Evolutionary conservation across 2,888 invertebrate species (phyloP), one percentile per base, ranked within the genome.

Genomic region (Caenorhabditis drosophilae): DNA sequence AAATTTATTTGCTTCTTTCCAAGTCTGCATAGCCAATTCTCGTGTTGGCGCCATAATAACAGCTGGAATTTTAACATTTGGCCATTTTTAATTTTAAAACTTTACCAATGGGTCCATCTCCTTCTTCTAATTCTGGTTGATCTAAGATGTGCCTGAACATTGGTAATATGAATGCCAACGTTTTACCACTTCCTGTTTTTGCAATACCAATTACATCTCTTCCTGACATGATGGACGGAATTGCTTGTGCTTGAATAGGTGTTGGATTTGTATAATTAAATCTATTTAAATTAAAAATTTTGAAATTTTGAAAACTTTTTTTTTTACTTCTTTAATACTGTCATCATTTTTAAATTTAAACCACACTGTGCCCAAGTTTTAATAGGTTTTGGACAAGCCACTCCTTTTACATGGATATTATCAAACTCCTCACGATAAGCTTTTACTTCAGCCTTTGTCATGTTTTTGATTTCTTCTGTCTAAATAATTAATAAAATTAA

Each of bases 151-250:
- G 98, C 35, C 91, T 85, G 85, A 98, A 93, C 95, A 98, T 94
- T 0, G 98, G 98, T 59, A 99, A 85, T 59, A 99, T 89, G 85
- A 99, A 98, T 0, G 97, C 98, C 49, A 98, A 86, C 0, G 98
- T 99, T 87, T 98, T 99, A 31, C 98, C 98, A 83, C 94, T 94
- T 42, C 97, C 97, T 0, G 98, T 98, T 86, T 98, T 98, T 1
- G 98, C 98, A 84, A 99, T 98, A 54, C 59, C 73, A 36, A 73
- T 73, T 4, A 73, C 66, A 38, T 73, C 73, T 1, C 73, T 41
- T 23, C 97, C 97, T 81, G 94, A 94, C 48, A 99, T 96, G 63
- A 98, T 92, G 23, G 85, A 84, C 18, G 88, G 88, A 81, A 98
- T 92, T 2, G 96, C 97, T 86, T 99, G 98, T 53, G 92, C 90